A percentile compares a stretch with the other conserved stretches of the same genome.
These are phyloP conservation scores for Nerophis ophidion DNA, from an alignment of 2,113 vertebrate genomes.

Conservation along the genomic window DNA sequence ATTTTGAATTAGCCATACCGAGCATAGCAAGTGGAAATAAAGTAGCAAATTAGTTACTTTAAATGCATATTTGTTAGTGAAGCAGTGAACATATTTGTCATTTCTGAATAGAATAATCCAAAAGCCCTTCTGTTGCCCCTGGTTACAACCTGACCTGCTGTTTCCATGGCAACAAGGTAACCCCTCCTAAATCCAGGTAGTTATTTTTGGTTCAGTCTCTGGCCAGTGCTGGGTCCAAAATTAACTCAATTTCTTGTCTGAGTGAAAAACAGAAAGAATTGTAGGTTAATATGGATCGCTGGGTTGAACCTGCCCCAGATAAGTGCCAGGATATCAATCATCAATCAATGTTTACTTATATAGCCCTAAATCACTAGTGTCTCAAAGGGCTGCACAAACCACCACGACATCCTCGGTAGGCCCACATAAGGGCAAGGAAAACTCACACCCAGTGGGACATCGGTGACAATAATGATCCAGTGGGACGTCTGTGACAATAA, in stretches of 20 bases:
- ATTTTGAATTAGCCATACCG: no score
- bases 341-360: no score
- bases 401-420: no score
- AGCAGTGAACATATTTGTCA: constrained; percentile 1
- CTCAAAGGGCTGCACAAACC: no score
- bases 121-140: constrained; percentile 44
- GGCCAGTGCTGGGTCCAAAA: not conserved
- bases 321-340: not conserved
- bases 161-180: constrained; percentile 52
- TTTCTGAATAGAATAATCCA: constrained; percentile 15
- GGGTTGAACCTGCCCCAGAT: not conserved
- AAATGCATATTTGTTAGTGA: not conserved
- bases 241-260: not conserved
- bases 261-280: not conserved
- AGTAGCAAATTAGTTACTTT: not conserved
- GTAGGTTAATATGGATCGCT: not conserved
- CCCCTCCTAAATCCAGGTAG: constrained; percentile 7
- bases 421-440: no score
- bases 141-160: constrained; percentile 49
- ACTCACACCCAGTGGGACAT: no score
- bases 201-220: not conserved
- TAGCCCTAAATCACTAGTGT: no score
- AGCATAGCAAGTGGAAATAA: not conserved
- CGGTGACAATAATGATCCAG: no score
- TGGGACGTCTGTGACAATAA: no score